Base-by-base conservation (phyloP, 2,797 vertebrate species). In the Diglossa cyanea region DNA sequence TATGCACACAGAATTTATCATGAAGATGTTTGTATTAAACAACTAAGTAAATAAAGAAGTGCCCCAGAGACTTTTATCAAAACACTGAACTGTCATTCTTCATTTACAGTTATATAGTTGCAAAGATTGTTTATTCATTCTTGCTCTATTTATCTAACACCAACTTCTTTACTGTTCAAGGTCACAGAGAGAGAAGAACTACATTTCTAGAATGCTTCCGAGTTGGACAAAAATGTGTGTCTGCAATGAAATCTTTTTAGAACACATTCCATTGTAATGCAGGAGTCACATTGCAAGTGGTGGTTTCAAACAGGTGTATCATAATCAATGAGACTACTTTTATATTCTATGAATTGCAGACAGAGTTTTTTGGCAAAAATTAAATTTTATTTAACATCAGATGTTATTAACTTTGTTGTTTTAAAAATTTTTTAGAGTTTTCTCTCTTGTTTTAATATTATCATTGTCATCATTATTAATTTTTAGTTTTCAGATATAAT, bases 31-130 rank as follows among this genome's bases (percentile, higher is more conserved):
- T 73, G 28, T 83, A 75, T 87, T 90, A 75, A 97, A 81, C 73
- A 94, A 73, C 63, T 88, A 63, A 93, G 53, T 33, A 94, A 97
- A 96, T 92, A 81, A 94, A 96, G 86, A 95, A 92, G 71, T 92
- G 51, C 63, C 76, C 79, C 55, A 88, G 90, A 94, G 93, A 85
- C 68, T 81, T 23, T 51, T 91, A 90, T 90, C 55, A 50, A 93
- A 93, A 93, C 82, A 88, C 62, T 92, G 75, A 97, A 97, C 65
- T 86, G 81, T 68, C 68, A 88, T 67, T 87, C 93, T 95, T 96
- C 61, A 91, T 97, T 97, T 97, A 67, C 92, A 95, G 44, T 66
- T 92, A 82, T 91, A 94, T 95, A 96, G 97, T 96, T 96, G 80
- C 30, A 66, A 88, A 95, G 9, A 77, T 85, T 87, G 33, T 96